Base-by-base conservation (phyloP, 2,888 invertebrate genomes). In the Kuschelorhynchus macadamiae region DNA sequence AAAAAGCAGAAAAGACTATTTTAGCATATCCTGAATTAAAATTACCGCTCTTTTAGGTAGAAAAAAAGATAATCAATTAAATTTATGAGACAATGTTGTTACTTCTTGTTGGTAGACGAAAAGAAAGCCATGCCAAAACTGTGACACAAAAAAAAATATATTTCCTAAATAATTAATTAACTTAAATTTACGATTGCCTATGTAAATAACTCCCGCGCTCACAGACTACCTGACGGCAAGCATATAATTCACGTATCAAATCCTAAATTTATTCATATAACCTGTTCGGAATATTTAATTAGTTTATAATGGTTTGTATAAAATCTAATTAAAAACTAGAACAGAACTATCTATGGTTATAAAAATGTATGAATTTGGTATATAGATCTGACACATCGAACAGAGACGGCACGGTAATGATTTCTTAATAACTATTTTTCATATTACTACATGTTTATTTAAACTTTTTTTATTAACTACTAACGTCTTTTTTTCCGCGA, bases 311-410 rank as follows among this genome's bases (percentile, higher is more conserved):
- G 33, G 16, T 53, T 53, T 55, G 53, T 39, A 55, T 20, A 44
- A 56, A 56, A 56, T 18, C 56, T 39, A 56, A 44, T 56, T 56
- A 56, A 30, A 30, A 56, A 56, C 56, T 56, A 56, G 56, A 56
- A 56, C 56, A 56, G 44, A 56, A 44, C 56, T 56, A 25, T 56
- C 56, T 56, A 56, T 56, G 44, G 56, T 42, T 44, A 56, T 44
- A 44, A 30, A 17, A 44, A 41, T 55, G 25, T 12, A n/a, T 20
- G 53, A 41, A 21, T 21, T 55, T 39, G 39, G 17, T 41, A 5
- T 55, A 12, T 7, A 41, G 30, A 17, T 30, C n/a, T 42, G 56
- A 44, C 30, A 56, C 12, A 17, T 33, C 18, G 11, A 1, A 2
- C 55, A 55, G 55, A 20, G 41, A 14, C 55, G 55, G 3, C 25